Evolutionary conservation across 2,797 vertebrate species (phyloP).

Genomic region (Graptemys geographica): DNA sequence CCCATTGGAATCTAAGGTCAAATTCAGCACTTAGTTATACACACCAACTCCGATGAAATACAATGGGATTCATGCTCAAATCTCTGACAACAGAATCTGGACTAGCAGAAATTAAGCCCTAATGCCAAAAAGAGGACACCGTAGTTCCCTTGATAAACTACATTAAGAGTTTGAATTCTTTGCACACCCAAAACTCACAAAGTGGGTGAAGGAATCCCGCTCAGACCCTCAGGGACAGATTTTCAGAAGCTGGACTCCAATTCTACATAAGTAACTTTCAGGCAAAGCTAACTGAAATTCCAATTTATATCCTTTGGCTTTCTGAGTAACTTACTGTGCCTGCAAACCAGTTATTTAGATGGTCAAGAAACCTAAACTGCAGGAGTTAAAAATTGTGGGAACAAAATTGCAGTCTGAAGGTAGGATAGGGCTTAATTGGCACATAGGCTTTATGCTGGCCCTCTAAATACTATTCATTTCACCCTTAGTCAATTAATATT

Average conservation of each 20-base stretch:
- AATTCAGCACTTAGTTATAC: not conserved
- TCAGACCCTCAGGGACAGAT: not conserved
- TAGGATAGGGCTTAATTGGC: too few relatives aligned
- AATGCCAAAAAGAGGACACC: not conserved
- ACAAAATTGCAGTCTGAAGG: not conserved
- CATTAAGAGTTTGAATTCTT: accelerated
- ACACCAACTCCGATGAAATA: not conserved
- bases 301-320: not conserved
- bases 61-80: not conserved
- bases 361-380: not conserved
- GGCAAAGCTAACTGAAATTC: accelerated
- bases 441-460: too few relatives aligned
- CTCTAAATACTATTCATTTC: not conserved
- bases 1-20: not conserved
- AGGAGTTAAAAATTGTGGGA: not conserved
- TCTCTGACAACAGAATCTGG: not conserved
- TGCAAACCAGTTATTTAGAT: not conserved
- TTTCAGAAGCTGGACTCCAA: not conserved
- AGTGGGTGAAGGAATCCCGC: accelerated
- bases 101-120: accelerated
- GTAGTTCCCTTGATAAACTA: not conserved
- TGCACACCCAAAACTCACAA: not conserved
- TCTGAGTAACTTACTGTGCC: too few relatives aligned
- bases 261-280: not conserved
- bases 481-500: not conserved